Conservation (phyloP, 2,888 invertebrate genomes). For the Plagiodera versicolora region DNA sequence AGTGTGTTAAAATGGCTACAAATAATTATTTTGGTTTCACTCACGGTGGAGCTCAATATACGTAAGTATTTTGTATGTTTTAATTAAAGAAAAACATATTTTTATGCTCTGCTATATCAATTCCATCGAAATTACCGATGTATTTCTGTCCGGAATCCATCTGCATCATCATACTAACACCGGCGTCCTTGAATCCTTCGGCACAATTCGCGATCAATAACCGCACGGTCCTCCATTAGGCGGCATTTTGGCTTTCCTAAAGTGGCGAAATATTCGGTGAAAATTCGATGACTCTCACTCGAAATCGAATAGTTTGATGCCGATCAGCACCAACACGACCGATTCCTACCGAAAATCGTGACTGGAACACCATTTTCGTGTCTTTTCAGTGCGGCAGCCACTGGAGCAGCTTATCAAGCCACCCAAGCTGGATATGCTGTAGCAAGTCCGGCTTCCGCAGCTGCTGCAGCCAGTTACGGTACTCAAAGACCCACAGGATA, state of each 20-base stretch:
- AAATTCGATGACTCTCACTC: background rate
- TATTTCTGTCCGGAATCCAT: background rate
- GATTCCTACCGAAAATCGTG: background rate
- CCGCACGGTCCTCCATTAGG: constrained; percentile 31
- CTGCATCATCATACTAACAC: constrained; percentile 25
- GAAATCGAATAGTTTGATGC: background rate
- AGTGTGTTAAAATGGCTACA: constrained; percentile 67
- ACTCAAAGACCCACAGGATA: constrained; percentile 82
- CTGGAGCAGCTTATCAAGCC: constrained; percentile 80
- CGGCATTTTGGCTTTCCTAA: constrained; percentile 19
- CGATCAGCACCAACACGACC: background rate
- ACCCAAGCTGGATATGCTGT: constrained; percentile 84
- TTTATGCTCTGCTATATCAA: background rate
- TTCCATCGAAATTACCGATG: background rate
- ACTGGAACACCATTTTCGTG: constrained; percentile 13
- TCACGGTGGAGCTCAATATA: constrained; percentile 90
- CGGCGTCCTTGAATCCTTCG: constrained; percentile 55
- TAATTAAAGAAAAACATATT: background rate
- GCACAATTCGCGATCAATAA: constrained; percentile 55
- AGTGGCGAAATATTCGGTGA: background rate
- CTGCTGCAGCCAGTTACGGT: constrained; percentile 82
- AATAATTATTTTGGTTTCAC: constrained; percentile 96
- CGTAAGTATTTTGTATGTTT: constrained; percentile 61
- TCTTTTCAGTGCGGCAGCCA: constrained; percentile 64
- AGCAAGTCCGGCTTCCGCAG: constrained; percentile 77